A percentile compares a stretch with the other conserved stretches of the same genome.
Evolutionary conservation across 2,888 invertebrate genomes (phyloP).

Genomic region (Dinocampus coccinellae): DNA sequence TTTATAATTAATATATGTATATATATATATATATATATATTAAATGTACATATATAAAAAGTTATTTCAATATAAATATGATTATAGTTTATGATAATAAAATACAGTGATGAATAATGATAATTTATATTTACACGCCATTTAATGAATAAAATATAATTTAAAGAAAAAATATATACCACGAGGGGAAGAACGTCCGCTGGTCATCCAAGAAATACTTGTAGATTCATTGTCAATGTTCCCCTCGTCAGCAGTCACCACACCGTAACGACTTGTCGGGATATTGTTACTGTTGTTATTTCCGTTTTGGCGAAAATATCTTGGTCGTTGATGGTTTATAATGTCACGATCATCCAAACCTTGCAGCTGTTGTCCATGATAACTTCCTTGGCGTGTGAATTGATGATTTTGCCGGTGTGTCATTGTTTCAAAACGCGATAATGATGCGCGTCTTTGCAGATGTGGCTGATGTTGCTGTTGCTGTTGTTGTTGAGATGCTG

Average conservation of each 20-base stretch:
- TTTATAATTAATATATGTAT: background rate
- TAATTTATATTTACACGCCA: conserved; percentile 23
- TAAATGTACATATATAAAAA: background rate
- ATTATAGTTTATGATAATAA: background rate
- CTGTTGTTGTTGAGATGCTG: conserved; percentile 8
- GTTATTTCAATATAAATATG: too few relatives aligned
- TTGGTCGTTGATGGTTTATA: background rate
- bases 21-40: background rate
- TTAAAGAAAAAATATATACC: conserved; percentile 25
- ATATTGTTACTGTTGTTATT: conserved; percentile 6
- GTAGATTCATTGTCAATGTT: conserved; percentile 19
- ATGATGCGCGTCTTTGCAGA: conserved; percentile 32
- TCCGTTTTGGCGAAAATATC: conserved; percentile 26
- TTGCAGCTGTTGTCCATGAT: conserved; percentile 33
- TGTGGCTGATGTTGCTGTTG: conserved; percentile 44
- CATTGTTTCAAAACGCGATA: conserved; percentile 28
- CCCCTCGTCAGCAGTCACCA: conserved; percentile 33
- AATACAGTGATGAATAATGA: background rate
- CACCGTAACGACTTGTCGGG: conserved; percentile 25
- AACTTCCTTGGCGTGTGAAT: conserved; percentile 30
- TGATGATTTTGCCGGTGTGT: conserved; percentile 34
- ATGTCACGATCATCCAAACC: conserved; percentile 9
- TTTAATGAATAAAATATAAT: background rate
- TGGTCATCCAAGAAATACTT: conserved; percentile 16
- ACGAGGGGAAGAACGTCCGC: conserved; percentile 27